Conservation (phyloP, 1,140 invertebrate genomes). For the Apis florea region DNA sequence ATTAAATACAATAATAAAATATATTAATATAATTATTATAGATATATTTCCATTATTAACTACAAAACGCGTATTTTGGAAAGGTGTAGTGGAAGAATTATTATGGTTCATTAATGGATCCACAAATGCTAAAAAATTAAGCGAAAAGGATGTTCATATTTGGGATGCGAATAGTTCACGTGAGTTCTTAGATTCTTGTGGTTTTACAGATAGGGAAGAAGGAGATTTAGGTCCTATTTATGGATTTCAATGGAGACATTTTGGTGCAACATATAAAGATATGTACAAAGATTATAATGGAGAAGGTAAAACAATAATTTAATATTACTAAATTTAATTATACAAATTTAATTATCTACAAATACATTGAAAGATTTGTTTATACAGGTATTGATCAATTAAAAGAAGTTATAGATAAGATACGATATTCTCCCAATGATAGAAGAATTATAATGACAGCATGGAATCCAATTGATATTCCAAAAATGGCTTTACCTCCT, state of each 20-base stretch:
- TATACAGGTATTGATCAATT: slow-evolving; percentile 91
- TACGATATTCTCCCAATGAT: slow-evolving; percentile 92
- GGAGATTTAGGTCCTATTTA: slow-evolving; percentile 99
- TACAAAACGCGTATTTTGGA: slow-evolving; percentile 97
- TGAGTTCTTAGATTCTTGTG: slow-evolving; percentile 93
- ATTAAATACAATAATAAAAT: slow-evolving; percentile 11
- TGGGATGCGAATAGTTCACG: slow-evolving; percentile 98
- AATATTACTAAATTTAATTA: background rate
- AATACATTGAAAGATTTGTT: slow-evolving; percentile 50
- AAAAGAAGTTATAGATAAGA: slow-evolving; percentile 90
- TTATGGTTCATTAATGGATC: slow-evolving; percentile 97
- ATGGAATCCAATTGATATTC: slow-evolving; percentile 96
- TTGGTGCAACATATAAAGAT: slow-evolving; percentile 94
- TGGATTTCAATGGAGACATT: slow-evolving; percentile 99
- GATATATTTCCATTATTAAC: slow-evolving; percentile 94
- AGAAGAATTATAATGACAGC: slow-evolving; percentile 96
- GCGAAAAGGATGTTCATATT: slow-evolving; percentile 94
- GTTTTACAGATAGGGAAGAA: slow-evolving; percentile 93
- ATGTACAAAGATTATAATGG: slow-evolving; percentile 92
- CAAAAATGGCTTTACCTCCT: slow-evolving; percentile 97
- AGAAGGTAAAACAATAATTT: slow-evolving; percentile 85
- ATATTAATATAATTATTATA: slow-evolving; percentile 65
- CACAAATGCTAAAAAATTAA: slow-evolving; percentile 94
- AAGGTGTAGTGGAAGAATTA: slow-evolving; percentile 96
- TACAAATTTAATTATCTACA: background rate